Percentiles rank a stretch among this genome's conserved stretches.
These are phyloP conservation scores for Agrenia bidenticulata DNA, from an alignment of 2,888 invertebrate species.

Conservation along the genomic window DNA sequence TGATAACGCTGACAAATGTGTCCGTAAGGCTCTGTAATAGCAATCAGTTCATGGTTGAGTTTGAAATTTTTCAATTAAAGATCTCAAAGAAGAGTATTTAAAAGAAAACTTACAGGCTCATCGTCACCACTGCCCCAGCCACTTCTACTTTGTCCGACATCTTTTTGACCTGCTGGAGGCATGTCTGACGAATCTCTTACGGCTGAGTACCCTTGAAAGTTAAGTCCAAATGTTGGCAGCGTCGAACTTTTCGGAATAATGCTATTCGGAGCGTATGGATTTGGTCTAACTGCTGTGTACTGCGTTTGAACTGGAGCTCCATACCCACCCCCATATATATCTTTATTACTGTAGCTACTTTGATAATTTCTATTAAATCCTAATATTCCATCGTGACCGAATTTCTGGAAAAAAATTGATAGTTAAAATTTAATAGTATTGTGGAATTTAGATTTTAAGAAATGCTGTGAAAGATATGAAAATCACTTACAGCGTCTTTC, in stretches of 20 bases:
- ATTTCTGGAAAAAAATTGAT: too few relatives aligned
- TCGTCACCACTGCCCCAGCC: conserved; percentile 28
- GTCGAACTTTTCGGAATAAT: conserved; percentile 19
- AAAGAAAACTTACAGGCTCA: conserved; percentile 8
- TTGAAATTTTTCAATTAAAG: too few relatives aligned
- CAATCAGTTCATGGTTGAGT: neutral
- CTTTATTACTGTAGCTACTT: conserved; percentile 9
- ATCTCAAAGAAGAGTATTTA: too few relatives aligned
- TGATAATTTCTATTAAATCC: neutral
- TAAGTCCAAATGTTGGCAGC: conserved; percentile 28
- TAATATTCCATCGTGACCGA: neutral
- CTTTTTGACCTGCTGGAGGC: conserved; percentile 18
- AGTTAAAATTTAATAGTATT: too few relatives aligned
- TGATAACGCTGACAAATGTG: conserved; percentile 30
- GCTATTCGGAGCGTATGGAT: conserved; percentile 8
- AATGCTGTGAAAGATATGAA: neutral
- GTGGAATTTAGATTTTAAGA: neutral
- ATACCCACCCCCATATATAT: neutral
- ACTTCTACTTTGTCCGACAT: conserved; percentile 5
- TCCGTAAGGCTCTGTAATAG: conserved; percentile 21
- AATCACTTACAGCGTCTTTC: neutral
- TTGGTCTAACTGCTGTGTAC: conserved; percentile 22
- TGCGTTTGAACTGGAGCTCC: neutral
- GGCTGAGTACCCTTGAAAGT: conserved; percentile 25
- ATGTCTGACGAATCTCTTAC: conserved; percentile 28